These are phyloP conservation scores for Callipepla californica DNA, from an alignment of 2,113 vertebrate genomes.

Conservation along the genomic window DNA sequence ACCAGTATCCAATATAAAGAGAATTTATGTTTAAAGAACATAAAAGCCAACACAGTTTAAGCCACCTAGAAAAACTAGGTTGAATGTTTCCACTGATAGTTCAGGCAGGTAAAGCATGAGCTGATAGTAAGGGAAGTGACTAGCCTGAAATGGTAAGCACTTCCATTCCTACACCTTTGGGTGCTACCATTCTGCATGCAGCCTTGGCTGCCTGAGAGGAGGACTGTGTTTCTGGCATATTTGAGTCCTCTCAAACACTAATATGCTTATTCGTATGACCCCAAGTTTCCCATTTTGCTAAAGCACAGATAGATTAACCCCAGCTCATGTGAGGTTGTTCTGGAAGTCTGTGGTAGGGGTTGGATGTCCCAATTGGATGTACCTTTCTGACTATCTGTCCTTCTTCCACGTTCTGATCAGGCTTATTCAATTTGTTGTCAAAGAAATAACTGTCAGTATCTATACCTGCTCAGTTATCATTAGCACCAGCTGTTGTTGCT, in stretches of 20 bases:
- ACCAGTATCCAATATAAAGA: not conserved
- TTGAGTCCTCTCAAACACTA: not conserved
- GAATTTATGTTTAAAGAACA: not conserved
- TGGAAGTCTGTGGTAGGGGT: not conserved
- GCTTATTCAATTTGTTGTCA: not conserved
- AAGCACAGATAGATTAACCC: not conserved
- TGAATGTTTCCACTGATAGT: not conserved
- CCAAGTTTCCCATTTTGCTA: not conserved
- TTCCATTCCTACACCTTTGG: not conserved
- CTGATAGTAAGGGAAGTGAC: not conserved
- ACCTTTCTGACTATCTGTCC: not conserved
- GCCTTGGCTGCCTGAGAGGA: not conserved
- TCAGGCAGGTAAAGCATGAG: not conserved
- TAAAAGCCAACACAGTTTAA: not conserved
- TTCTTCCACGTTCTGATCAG: not conserved
- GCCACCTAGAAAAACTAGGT: not conserved
- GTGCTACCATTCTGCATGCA: fast-evolving
- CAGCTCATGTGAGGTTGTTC: not conserved
- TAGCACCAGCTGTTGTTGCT: not conserved
- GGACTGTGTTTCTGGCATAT: not conserved
- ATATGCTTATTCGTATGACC: fast-evolving
- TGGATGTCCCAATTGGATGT: not conserved
- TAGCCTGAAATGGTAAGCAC: not conserved
- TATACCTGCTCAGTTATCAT: not conserved
- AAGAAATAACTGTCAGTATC: not conserved